These are phyloP conservation scores for Dinoponera quadriceps DNA, from an alignment of 1,140 invertebrate genomes.

Conservation along the genomic window DNA sequence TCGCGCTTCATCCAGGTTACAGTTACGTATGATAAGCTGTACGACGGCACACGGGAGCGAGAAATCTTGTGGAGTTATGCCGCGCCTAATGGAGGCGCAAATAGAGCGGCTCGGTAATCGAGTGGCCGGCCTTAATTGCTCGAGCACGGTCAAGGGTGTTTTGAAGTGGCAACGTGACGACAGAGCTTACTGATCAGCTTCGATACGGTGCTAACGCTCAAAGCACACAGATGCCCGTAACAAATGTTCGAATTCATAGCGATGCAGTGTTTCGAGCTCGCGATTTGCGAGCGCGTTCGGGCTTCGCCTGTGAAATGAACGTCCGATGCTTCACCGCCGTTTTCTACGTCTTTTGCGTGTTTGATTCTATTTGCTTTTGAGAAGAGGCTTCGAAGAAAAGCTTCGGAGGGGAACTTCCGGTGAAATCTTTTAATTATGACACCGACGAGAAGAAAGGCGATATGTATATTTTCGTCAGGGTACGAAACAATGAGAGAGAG, in stretches of 20 bases:
- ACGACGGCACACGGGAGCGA: neutral
- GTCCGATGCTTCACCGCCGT: neutral
- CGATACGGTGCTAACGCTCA: constrained; percentile 15
- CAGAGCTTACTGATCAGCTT: constrained; percentile 6
- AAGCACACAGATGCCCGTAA: constrained; percentile 5
- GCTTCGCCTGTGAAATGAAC: neutral
- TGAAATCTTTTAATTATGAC: too few relatives aligned
- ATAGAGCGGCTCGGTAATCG: constrained; percentile 44
- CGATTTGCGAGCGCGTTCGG: neutral
- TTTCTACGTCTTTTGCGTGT: too few relatives aligned
- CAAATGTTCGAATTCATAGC: constrained; percentile 9
- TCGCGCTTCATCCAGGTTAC: neutral
- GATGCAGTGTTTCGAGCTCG: neutral
- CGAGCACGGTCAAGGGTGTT: constrained; percentile 31
- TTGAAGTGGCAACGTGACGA: constrained; percentile 17
- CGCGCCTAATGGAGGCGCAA: constrained; percentile 1
- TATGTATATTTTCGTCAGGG: too few relatives aligned
- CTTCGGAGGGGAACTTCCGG: too few relatives aligned
- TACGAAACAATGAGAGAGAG: too few relatives aligned
- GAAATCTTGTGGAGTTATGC: neutral
- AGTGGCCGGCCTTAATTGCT: neutral
- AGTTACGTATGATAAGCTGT: neutral
- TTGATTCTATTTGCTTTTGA: too few relatives aligned
- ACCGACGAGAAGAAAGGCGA: too few relatives aligned
- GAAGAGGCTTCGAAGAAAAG: too few relatives aligned